Evolutionary conservation across 2,113 vertebrate genomes (phyloP), one percentile per base, ranked within the genome.

Genomic region (Passer domesticus): DNA sequence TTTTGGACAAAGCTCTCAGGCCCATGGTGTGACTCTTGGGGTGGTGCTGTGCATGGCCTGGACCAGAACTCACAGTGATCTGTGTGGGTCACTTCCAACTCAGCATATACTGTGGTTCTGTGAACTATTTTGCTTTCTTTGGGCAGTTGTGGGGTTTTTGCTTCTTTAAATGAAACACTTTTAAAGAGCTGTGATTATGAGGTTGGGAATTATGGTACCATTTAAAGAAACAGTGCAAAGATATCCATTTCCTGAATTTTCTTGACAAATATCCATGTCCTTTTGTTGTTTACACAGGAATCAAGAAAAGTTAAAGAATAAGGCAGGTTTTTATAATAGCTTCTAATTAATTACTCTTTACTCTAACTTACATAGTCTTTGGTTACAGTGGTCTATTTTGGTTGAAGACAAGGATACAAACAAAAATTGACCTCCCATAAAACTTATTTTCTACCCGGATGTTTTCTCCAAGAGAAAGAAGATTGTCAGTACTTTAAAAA

Each of bases 161-260:
- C 68, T 78, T 90, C 37, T 19, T 55, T 43, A 24, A 62, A 63
- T 83, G 58, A 74, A 90, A 87, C 47, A 64, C 90, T 96, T 94
- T 37, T 62, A 74, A 89, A 83, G 43, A 89, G 30, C 44, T 96
- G 95, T 92, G 28, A 72, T 95, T 94, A 92, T 77, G 46, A 89
- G 31, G 15, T 35, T 94, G 49, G 35, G 52, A 93, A 93, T 95
- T 95, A 95, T 94, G 78, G 78, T 30, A 72, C 90, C 16, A 64
- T 73, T 27, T 81, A 92, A 86, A 85, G 62, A 80, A 91, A 49
- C 11, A 52, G 27, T 33, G 10, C 17, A 75, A 62, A 96, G 47
- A 86, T 67, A 77, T 72, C 27, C 19, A 89, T 44, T 24, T 76
- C 63, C 46, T 81, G 85, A 89, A 49, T 93, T 33, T 94, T 92